These are phyloP conservation scores for Sinonovacula constricta DNA, from an alignment of 1,140 invertebrate genomes.

Conservation along the genomic window DNA sequence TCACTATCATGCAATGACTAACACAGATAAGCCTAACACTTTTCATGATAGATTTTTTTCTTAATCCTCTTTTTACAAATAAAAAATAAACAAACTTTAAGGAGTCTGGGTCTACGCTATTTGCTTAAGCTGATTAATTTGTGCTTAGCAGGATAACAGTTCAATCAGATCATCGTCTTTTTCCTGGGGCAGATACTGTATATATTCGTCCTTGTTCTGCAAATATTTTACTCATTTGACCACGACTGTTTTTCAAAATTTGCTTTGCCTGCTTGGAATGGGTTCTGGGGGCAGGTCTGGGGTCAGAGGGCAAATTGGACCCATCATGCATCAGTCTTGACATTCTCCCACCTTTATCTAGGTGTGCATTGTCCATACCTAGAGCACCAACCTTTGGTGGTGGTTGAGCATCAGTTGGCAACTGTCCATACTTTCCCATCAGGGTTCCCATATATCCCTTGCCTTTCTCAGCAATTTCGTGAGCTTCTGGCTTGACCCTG, in stretches of 20 bases:
- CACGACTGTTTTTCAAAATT: constrained; percentile 62
- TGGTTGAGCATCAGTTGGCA: constrained; percentile 57
- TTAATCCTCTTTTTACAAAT: no score
- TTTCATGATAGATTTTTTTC: no score
- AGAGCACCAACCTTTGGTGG: constrained; percentile 68
- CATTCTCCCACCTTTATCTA: constrained; percentile 72
- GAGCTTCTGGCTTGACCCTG: constrained; percentile 71
- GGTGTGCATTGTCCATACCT: constrained; percentile 65
- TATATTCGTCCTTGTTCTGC: constrained; percentile 61
- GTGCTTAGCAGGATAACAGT: no score
- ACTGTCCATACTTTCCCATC: constrained; percentile 65
- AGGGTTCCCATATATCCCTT: constrained; percentile 68
- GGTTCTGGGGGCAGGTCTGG: constrained; percentile 62
- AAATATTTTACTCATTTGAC: constrained; percentile 65
- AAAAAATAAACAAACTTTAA: no score
- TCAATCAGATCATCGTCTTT: no score
- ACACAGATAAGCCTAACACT: no score
- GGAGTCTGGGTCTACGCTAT: no score
- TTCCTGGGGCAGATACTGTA: constrained; percentile 59
- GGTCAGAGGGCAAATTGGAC: constrained; percentile 51
- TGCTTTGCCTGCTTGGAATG: constrained; percentile 59
- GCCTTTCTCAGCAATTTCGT: constrained; percentile 64
- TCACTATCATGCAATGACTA: no score
- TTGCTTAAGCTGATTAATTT: no score
- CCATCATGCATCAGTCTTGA: constrained; percentile 70